A percentile compares a stretch with the other conserved stretches of the same genome.
Conservation (phyloP, 2,797 vertebrate genomes). For the Microctenopoma stevenorrisi region DNA sequence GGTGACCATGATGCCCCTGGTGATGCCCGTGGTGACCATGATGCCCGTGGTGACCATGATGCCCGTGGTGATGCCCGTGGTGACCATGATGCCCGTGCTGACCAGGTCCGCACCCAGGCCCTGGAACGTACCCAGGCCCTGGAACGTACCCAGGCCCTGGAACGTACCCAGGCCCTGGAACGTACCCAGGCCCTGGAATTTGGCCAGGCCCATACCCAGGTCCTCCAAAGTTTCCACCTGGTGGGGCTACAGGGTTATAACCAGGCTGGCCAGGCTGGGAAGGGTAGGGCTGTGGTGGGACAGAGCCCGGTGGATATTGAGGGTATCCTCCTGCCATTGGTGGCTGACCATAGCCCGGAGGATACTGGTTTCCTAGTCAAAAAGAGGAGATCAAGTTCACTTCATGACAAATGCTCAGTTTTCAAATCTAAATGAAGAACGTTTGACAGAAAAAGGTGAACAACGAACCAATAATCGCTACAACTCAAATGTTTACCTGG, state of each 20-base stretch:
- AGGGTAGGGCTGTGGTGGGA: slow-evolving; percentile 3
- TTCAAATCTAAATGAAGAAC: neutral
- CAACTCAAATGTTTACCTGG: slow-evolving; percentile 36
- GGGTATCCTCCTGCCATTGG: slow-evolving; percentile 17
- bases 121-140: neutral
- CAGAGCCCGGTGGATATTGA: slow-evolving; percentile 4
- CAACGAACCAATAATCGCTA: neutral
- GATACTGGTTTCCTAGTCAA: slow-evolving; percentile 34
- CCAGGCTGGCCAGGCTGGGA: slow-evolving; percentile 20
- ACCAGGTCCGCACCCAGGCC: too few species aligned
- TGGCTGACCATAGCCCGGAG: neutral
- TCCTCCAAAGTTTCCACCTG: neutral
- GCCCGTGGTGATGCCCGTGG: rapidly evolving
- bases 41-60: rapidly evolving
- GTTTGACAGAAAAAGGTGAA: neutral
- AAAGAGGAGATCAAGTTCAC: neutral
- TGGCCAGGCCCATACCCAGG: neutral
- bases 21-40: neutral
- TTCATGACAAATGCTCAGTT: neutral
- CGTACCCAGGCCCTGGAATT: neutral
- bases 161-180: neutral
- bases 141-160: neutral
- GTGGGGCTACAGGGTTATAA: slow-evolving; percentile 13
- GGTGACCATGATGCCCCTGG: neutral
- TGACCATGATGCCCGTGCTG: neutral